Evolutionary conservation across 2,888 invertebrate genomes (phyloP), one percentile per base, ranked within the genome.

Genomic region (Psylliodes chrysocephalus): DNA sequence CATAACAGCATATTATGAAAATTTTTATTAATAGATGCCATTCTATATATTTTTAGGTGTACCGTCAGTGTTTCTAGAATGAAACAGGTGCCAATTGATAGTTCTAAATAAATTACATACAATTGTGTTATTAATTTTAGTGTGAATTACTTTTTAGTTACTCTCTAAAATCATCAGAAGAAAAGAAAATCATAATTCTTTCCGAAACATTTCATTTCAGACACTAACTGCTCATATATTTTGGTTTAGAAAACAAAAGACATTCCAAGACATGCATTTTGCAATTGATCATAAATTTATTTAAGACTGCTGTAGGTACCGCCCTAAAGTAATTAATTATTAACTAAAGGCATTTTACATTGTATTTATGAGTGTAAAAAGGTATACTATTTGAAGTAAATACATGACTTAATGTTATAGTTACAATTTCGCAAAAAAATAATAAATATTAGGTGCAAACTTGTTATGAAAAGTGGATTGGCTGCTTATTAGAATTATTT

Each of bases 151-250:
- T 42, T 54, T 54, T 54, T 54, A 15, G 12, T 15, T 18, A 53
- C 42, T 54, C 42, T 54, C 42, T n/a, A 28, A 54, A 42, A 54
- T 54, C 42, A 42, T 42, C 42, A 54, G 15, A 54, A 42, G 14
- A 19, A 10, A 7, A 53, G 14, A 40, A 18, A 0, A 53, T 10
- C n/a, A 54, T 54, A 54, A 54, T 28, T 54, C 54, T 54, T 54
- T 54, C 40, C 54, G 54, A 54, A 54, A 54, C 42, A 42, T 54
- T 54, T 40, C 54, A 54, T 17, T 28, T 54, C 42, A 25, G 54
- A 54, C 54, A 42, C 42, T 54, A 54, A 54, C 28, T 54, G 54
- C 54, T 28, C 54, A 17, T 54, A 54, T 54, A 54, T 54, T 54
- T 54, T 42, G 54, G 22, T 42, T 54, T 3, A 22, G 40, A 53